Evolutionary conservation across 2,888 invertebrate genomes (phyloP).

Genomic region (Idaea dimidiata): DNA sequence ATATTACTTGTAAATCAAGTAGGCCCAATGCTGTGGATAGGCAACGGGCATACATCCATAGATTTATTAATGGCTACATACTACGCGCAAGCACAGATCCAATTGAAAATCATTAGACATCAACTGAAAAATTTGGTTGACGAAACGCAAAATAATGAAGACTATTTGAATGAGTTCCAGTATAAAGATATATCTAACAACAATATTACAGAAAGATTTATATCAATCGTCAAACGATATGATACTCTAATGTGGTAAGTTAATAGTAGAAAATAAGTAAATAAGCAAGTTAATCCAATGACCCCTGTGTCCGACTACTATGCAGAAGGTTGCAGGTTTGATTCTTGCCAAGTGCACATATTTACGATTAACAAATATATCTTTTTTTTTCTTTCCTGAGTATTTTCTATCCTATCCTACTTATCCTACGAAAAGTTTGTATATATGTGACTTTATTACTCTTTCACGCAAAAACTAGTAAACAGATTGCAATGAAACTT

Average conservation of each 20-base stretch:
- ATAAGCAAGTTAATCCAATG: too few species aligned
- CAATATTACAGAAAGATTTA: constrained; percentile 30
- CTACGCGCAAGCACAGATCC: constrained; percentile 45
- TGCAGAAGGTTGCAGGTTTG: too few species aligned
- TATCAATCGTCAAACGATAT: constrained; percentile 41
- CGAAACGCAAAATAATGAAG: constrained; percentile 1
- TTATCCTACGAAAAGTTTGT: too few species aligned
- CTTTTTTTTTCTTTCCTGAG: too few species aligned
- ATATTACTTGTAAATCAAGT: constrained; percentile 32
- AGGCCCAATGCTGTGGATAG: constrained; percentile 33
- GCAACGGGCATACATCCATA: constrained; percentile 38
- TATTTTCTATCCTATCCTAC: too few species aligned
- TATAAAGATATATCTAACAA: constrained; percentile 34
- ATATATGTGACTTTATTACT: too few species aligned
- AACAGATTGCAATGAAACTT: too few species aligned
- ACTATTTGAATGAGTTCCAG: neutral
- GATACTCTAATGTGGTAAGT: constrained; percentile 42
- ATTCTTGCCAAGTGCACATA: too few species aligned
- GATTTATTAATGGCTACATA: constrained; percentile 41
- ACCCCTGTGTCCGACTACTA: too few species aligned
- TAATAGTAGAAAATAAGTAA: neutral
- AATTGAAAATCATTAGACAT: constrained; percentile 45
- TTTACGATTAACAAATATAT: too few species aligned
- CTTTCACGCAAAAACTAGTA: too few species aligned
- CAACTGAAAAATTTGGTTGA: constrained; percentile 38